phyloP scores from a whole-genome alignment of 2,888 invertebrate species.

The Pyrrhia umbra region DNA sequence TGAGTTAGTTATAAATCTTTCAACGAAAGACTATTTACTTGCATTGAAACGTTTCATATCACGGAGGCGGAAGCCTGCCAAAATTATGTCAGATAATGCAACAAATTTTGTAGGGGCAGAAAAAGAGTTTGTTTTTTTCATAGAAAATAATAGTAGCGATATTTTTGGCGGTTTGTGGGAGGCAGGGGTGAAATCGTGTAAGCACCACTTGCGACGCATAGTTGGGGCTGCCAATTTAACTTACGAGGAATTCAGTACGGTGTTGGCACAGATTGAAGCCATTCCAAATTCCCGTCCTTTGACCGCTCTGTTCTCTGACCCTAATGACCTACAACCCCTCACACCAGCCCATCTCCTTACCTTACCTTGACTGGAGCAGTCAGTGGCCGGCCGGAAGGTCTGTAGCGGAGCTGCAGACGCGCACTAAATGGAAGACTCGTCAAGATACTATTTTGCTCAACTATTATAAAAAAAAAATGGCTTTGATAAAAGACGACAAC shows the following conservation, averaged over 20 bases:
- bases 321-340: not conserved
- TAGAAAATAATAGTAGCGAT: not conserved
- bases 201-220: too few species aligned
- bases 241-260: too few species aligned
- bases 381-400: not conserved
- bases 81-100: constrained; percentile 6
- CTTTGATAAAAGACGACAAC: too few species aligned
- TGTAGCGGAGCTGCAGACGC: not conserved
- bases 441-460: too few species aligned
- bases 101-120: not conserved
- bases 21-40: not conserved
- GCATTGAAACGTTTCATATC: constrained; percentile 12
- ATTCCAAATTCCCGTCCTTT: constrained; percentile 13
- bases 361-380: not conserved
- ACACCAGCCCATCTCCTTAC: constrained; percentile 3
- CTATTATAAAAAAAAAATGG: too few species aligned
- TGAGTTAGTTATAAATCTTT: not conserved
- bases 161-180: too few species aligned
- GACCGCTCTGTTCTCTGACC: constrained; percentile 3
- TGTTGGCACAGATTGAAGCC: constrained; percentile 8
- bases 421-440: too few species aligned
- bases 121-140: not conserved
- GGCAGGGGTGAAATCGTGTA: too few species aligned
- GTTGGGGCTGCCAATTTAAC: too few species aligned
- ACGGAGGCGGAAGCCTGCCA: too few species aligned